phyloP scores from a whole-genome alignment of 1,140 invertebrate genomes.

The Metopolophium dirhodum region DNA sequence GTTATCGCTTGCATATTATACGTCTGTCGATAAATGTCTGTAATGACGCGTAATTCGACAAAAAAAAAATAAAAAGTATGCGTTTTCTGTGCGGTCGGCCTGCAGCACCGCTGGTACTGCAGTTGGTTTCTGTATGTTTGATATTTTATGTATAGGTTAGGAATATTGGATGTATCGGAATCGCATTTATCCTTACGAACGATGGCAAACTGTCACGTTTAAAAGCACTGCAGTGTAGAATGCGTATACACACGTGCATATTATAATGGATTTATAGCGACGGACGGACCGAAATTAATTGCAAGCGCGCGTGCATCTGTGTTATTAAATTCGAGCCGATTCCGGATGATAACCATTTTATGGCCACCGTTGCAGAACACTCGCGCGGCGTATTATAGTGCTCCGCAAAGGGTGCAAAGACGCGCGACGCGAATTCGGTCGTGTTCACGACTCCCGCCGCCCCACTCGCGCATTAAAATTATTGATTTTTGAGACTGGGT shows the following conservation, averaged over 20 bases:
- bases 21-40: not conserved
- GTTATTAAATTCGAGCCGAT: not conserved
- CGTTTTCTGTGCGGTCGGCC: not conserved
- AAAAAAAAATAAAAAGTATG: no score
- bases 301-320: not conserved
- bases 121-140: not conserved
- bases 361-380: not conserved
- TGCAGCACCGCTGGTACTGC: not conserved
- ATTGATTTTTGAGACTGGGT: constrained; percentile 11
- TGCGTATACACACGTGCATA: no score
- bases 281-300: constrained; percentile 18
- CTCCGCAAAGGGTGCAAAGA: not conserved
- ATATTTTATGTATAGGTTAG: no score
- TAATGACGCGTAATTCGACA: not conserved
- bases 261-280: not conserved
- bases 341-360: not conserved
- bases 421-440: not conserved
- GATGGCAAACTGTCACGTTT: not conserved
- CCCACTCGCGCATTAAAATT: not conserved
- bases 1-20: no score
- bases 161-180: not conserved
- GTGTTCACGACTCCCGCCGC: no score
- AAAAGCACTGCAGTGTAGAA: not conserved
- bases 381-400: not conserved
- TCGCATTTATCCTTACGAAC: constrained; percentile 21